Conservation (phyloP, 1,140 invertebrate species). For the Glomeris maerens region DNA sequence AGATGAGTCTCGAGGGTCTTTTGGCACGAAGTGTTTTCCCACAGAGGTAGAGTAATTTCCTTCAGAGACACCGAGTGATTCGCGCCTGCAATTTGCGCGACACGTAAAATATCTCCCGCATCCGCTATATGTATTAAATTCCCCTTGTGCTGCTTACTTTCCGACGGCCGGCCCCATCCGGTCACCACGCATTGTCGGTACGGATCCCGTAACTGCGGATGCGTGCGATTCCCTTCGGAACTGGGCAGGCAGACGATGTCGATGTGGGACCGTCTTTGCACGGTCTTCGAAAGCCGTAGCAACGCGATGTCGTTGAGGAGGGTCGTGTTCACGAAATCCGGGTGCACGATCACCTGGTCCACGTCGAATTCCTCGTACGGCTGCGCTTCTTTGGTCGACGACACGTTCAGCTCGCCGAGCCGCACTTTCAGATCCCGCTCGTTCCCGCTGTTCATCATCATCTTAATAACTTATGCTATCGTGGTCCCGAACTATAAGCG, state of each 20-base stretch:
- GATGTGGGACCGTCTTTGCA: constrained; percentile 26
- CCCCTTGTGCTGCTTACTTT: constrained; percentile 25
- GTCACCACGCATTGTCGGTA: constrained; percentile 36
- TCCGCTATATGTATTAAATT: constrained; percentile 9
- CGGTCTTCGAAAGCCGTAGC: constrained; percentile 26
- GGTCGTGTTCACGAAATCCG: constrained; percentile 29
- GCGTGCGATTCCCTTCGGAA: not conserved
- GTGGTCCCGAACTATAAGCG: not conserved
- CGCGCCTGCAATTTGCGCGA: constrained; percentile 18
- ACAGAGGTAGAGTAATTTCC: constrained; percentile 35
- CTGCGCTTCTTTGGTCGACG: constrained; percentile 20
- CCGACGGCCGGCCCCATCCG: constrained; percentile 40
- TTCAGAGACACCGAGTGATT: constrained; percentile 34
- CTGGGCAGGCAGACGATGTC: constrained; percentile 35
- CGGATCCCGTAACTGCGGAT: too few relatives aligned
- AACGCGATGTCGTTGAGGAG: constrained; percentile 36
- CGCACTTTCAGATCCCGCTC: constrained; percentile 27
- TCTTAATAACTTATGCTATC: constrained; percentile 1
- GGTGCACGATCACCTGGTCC: constrained; percentile 9
- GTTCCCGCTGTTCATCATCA: not conserved
- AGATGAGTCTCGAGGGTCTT: constrained; percentile 30
- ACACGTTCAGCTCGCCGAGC: constrained; percentile 37
- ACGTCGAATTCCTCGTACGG: constrained; percentile 24
- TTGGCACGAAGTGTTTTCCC: constrained; percentile 31
- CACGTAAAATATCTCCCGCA: not conserved